These are phyloP conservation scores for Scaptomyza montana DNA, from an alignment of 1,140 invertebrate species.

Conservation along the genomic window DNA sequence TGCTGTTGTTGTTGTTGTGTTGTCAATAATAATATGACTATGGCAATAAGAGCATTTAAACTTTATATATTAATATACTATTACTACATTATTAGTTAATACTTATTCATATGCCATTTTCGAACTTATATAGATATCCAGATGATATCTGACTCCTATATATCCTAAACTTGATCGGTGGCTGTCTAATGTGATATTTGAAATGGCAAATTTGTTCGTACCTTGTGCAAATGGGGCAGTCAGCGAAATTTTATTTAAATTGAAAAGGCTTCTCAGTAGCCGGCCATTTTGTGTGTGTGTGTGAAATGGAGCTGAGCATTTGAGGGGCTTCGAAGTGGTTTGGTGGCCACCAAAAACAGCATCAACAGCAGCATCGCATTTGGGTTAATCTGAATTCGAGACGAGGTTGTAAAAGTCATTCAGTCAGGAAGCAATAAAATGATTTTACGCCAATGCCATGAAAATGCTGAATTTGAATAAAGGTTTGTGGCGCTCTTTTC, in stretches of 20 bases:
- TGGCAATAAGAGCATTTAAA: too few species aligned
- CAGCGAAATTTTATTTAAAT: slow-evolving; percentile 64
- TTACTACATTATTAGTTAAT: too few species aligned
- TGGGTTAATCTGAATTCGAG: slow-evolving; percentile 73
- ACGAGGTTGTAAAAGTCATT: slow-evolving; percentile 79
- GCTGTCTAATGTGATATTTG: slow-evolving; percentile 22
- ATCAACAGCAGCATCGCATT: slow-evolving; percentile 47
- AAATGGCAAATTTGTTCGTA: slow-evolving; percentile 18
- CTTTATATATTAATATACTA: too few species aligned
- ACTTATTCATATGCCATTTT: too few species aligned
- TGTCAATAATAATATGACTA: too few species aligned
- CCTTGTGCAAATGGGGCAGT: slow-evolving; percentile 50
- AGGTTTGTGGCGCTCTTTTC: slow-evolving; percentile 56
- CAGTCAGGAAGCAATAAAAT: slow-evolving; percentile 82
- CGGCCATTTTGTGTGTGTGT: slow-evolving; percentile 10
- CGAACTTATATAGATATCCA: too few species aligned
- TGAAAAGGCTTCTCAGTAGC: slow-evolving; percentile 37
- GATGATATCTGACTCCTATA: background rate
- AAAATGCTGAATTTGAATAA: slow-evolving; percentile 82
- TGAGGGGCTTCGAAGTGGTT: background rate
- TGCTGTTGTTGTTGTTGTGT: too few species aligned
- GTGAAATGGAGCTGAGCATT: slow-evolving; percentile 5
- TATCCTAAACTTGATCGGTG: background rate
- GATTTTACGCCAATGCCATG: slow-evolving; percentile 80
- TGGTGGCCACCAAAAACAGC: slow-evolving; percentile 29